Evolutionary conservation across 2,797 vertebrate genomes (phyloP).

Genomic region (Tympanoctomys barrerae): DNA sequence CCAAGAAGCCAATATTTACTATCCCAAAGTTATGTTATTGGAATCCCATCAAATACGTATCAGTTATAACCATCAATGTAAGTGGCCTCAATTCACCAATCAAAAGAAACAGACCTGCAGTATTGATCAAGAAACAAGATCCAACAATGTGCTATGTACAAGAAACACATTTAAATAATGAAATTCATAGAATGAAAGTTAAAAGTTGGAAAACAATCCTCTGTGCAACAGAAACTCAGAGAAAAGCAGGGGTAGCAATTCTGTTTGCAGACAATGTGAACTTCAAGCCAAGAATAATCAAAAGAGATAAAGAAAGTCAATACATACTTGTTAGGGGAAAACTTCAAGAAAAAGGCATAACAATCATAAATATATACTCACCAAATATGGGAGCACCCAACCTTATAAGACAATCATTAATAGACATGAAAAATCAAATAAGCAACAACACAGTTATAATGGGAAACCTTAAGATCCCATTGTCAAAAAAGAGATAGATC

Average conservation of each 20-base stretch:
- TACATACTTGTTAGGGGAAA: not conserved
- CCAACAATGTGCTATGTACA: too few species aligned
- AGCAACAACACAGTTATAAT: not conserved
- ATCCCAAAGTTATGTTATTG: too few species aligned
- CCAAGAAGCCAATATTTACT: too few species aligned
- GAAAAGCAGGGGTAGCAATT: not conserved
- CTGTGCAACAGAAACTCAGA: not conserved
- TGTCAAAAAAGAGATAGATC: too few species aligned
- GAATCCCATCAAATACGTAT: not conserved
- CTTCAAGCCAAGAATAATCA: not conserved
- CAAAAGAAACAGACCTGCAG: not conserved
- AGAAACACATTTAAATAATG: too few species aligned
- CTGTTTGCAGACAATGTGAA: not conserved
- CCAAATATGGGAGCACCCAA: not conserved
- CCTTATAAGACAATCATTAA: not conserved
- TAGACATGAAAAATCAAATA: not conserved
- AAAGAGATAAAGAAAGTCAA: not conserved
- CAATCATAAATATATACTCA: not conserved
- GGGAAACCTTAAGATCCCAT: too few species aligned
- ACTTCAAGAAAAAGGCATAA: not conserved
- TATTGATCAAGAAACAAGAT: not conserved
- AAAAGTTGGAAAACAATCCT: not conserved
- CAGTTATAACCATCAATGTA: not conserved
- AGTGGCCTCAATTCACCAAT: not conserved
- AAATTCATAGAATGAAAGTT: not conserved